Base-by-base conservation (phyloP, 2,888 invertebrate genomes). In the Sycophila texana region DNA sequence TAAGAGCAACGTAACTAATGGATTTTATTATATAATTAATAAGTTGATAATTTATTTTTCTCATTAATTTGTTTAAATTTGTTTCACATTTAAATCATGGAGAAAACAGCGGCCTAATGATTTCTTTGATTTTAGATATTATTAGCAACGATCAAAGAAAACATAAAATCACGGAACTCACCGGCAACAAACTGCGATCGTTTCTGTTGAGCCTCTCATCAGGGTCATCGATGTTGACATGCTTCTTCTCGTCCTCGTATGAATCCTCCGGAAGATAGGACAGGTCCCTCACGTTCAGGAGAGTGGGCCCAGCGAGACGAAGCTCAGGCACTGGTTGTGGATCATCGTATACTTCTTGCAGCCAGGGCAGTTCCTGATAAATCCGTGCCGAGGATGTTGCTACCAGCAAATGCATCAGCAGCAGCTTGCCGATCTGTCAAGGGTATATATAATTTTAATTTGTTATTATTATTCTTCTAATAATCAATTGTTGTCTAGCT, bases 171-270 rank as follows among this genome's bases (percentile, higher is more conserved):
- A 10, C 10, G 7, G 39, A 12, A 57, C 77, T 26, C 20, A 79
- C 78, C 4, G 74, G 78, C 57, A 63, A 10, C 13, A 74, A 58
- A 30, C 78, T 79, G 5, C 78, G 68, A 51, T 74, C 68, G 39
- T 55, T 79, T 20, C 78, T 74, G 39, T 16, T 68, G 7, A 79
- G 30, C 39, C 49, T 71, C 4, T 71, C 77, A 12, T 65, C 66
- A 5, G 20, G 16, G 14, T 51, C 20, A 18, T 53, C 75, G 22
- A 14, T 30, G 22, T 18, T 26, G 7, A 47, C 10, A 10, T 58
- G 53, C 16, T 47, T 20, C 57, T 55, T 13, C 22, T 26, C 57
- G 5, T 71, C 71, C 58, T 71, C 71, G 22, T 53, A 39, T 10
- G 20, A 18, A 4, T 75, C 75, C 63, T 75, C 75, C 0, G 75